Evolutionary conservation across 2,113 vertebrate species (phyloP), one percentile per base, ranked within the genome.

Genomic region (Ceyx margarethae): DNA sequence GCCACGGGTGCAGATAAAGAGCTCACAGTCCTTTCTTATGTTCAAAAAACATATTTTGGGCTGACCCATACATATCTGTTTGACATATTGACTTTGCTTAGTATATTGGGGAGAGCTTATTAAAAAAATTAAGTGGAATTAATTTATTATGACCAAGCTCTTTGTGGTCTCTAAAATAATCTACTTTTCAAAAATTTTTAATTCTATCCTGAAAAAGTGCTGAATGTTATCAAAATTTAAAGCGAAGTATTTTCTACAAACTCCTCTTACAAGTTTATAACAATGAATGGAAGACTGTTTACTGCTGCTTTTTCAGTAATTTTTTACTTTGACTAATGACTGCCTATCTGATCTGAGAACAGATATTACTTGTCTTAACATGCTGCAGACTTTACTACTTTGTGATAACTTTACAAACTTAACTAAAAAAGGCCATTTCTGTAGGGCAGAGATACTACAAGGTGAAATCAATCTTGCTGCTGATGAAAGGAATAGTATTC

Each of bases 401-500:
- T 86, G 74, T 87, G 94, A 89, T 89, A n/a, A 91, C 68, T 95
- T 93, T 87, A 79, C 93, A 95, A 96, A 94, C 62, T 91, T 81
- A 85, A 88, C 82, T 77, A 92, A 92, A 95, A 93, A 91, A 94
- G 93, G 46, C 26, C 51, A 56, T 95, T 96, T 86, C 81, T 96
- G 85, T 93, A 96, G 69, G 94, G 67, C 54, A 95, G 82, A 95
- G 91, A 96, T 78, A 89, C n/a, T 84, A 46, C 21, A 43, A 90
- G 78, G 84, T 84, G 92, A 96, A 97, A 95, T 95, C 93, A 92
- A 92, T 97, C 89, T 96, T 95, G 26, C 81, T 68, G 78, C 58
- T 85, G 35, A 93, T 96, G 73, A 91, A 96, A 95, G 87, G 51
- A 95, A 91, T 90, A 84, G 69, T 57, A 40, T 89, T 81, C 62